These are phyloP conservation scores for Acanthoscelides obtectus DNA, from an alignment of 2,888 invertebrate species.

Conservation along the genomic window DNA sequence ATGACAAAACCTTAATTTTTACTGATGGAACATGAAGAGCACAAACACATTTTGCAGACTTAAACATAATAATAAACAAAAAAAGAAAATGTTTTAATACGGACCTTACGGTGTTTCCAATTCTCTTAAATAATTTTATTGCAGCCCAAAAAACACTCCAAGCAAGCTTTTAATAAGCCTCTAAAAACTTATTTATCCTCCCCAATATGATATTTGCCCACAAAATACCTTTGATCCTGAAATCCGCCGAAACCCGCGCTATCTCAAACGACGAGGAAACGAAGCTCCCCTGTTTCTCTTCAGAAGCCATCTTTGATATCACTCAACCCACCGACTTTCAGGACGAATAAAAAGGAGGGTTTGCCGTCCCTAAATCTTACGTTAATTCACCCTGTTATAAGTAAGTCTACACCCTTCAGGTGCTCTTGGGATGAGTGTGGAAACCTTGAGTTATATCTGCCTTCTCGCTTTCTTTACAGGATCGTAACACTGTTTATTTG, in stretches of 20 bases:
- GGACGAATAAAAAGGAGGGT: background rate
- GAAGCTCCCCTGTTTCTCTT: background rate
- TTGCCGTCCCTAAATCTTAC: constrained; percentile 1
- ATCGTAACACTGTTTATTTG: no score
- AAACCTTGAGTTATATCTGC: background rate
- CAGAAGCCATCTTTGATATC: background rate
- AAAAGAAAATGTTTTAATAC: no score
- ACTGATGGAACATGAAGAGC: no score
- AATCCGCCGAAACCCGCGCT: background rate
- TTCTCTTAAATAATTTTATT: no score
- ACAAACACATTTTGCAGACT: no score
- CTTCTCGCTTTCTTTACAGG: background rate
- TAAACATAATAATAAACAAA: no score
- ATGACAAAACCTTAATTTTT: no score
- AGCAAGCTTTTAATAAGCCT: background rate
- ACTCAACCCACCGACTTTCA: background rate
- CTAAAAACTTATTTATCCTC: background rate
- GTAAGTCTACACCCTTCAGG: constrained; percentile 38
- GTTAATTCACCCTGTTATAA: constrained; percentile 39
- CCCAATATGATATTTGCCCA: background rate
- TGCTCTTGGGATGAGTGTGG: constrained; percentile 9
- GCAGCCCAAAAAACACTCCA: background rate
- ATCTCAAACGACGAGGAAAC: background rate
- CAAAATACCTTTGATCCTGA: background rate
- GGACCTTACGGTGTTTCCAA: no score